These are phyloP conservation scores for Globodera rostochiensis DNA, from an alignment of 1,140 invertebrate genomes.

Conservation along the genomic window DNA sequence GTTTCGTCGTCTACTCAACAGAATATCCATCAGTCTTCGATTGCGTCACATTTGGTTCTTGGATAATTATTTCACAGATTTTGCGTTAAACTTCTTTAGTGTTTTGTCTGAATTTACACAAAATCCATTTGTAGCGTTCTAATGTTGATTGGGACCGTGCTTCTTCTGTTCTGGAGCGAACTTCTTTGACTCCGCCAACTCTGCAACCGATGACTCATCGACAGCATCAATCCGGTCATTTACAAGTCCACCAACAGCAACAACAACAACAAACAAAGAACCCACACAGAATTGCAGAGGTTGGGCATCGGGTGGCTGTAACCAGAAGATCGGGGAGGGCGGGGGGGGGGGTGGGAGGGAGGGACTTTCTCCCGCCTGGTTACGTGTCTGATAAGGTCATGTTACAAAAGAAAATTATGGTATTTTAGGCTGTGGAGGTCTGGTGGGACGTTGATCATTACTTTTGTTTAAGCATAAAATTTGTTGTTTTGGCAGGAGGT, in stretches of 20 bases:
- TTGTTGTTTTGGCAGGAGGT: background rate
- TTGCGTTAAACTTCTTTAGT: too few species aligned
- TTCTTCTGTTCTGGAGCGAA: background rate
- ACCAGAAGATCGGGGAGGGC: too few species aligned
- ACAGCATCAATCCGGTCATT: background rate
- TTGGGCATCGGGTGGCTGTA: background rate
- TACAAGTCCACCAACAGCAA: background rate
- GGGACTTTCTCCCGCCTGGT: too few species aligned
- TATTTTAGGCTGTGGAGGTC: too few species aligned
- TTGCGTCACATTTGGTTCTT: background rate
- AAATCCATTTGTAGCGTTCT: too few species aligned
- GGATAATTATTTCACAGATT: background rate
- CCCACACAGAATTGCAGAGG: conserved; percentile 4
- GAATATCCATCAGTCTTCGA: background rate
- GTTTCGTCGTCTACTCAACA: too few species aligned
- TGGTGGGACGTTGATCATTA: background rate
- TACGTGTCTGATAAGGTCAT: too few species aligned
- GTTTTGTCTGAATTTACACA: too few species aligned
- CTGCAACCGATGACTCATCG: background rate
- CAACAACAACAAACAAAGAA: conserved; percentile 4
- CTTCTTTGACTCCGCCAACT: background rate
- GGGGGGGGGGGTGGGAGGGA: too few species aligned
- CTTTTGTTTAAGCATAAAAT: background rate
- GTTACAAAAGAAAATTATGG: too few species aligned
- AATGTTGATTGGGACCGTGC: too few species aligned